phyloP scores from a whole-genome alignment of 2,113 vertebrate species.

The Clinocottus analis region DNA sequence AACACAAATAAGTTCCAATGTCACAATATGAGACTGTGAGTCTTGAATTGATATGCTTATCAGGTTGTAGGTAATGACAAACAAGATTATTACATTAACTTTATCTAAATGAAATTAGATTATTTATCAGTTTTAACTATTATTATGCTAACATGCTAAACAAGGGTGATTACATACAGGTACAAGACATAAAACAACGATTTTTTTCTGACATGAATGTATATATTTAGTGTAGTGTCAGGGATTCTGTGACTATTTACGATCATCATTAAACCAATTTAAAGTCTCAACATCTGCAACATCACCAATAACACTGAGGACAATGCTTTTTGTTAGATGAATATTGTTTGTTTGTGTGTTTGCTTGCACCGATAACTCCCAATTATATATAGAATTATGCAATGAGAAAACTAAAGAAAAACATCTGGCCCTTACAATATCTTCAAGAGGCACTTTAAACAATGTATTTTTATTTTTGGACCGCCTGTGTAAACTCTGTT shows the following conservation, averaged over 20 bases:
- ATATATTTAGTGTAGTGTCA: not conserved
- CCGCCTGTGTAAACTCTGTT: slow-evolving; percentile 39
- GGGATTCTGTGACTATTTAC: not conserved
- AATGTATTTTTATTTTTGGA: slow-evolving; percentile 8
- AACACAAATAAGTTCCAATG: too few species aligned
- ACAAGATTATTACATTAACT: too few species aligned
- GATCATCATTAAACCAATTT: not conserved
- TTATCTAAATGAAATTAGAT: too few species aligned
- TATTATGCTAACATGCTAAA: not conserved
- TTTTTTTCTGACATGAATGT: slow-evolving; percentile 22
- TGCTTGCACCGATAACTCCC: not conserved
- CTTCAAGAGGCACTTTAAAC: not conserved
- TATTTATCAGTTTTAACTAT: too few species aligned
- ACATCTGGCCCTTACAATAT: not conserved
- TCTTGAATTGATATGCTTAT: too few species aligned
- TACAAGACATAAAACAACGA: not conserved
- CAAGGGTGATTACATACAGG: not conserved
- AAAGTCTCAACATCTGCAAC: not conserved
- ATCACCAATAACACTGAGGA: not conserved
- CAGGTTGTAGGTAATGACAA: too few species aligned
- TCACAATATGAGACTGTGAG: too few species aligned
- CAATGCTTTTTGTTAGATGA: slow-evolving; percentile 1
- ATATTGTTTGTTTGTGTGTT: not conserved
- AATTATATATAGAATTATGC: not conserved
- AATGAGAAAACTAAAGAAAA: not conserved